phyloP scores from a whole-genome alignment of 2,888 invertebrate species.

The Latheticus oryzae region DNA sequence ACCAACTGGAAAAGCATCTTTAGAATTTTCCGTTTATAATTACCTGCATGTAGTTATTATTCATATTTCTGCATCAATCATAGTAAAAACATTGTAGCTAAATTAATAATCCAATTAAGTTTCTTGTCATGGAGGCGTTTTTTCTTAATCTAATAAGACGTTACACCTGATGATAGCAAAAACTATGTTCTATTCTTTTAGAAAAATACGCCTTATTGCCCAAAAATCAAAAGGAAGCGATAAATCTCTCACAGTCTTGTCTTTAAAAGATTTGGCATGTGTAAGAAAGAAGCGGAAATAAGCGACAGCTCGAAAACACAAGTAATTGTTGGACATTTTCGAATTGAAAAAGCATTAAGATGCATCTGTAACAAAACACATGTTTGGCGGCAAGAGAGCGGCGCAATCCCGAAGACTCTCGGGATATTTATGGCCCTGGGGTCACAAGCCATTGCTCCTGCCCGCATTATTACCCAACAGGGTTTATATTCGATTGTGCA shows the following conservation, averaged over 20 bases:
- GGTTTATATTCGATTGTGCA: conserved; percentile 65
- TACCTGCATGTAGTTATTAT: conserved; percentile 9
- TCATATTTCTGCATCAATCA: too few species aligned
- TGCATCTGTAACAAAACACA: conserved; percentile 52
- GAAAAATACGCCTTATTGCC: neutral
- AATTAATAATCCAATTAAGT: too few species aligned
- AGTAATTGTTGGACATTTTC: conserved; percentile 42
- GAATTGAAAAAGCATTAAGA: conserved; percentile 48
- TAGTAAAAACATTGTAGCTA: too few species aligned
- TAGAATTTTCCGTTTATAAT: too few species aligned
- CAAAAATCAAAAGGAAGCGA: conserved; percentile 10
- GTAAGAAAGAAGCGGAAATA: conserved; percentile 50
- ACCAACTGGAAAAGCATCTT: too few species aligned
- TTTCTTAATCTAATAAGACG: too few species aligned
- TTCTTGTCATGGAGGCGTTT: too few species aligned
- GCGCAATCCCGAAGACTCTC: conserved; percentile 60
- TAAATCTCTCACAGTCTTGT: conserved; percentile 22
- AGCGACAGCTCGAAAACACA: conserved; percentile 47
- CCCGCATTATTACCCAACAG: conserved; percentile 66
- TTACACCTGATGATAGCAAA: too few species aligned
- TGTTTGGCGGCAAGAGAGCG: conserved; percentile 45
- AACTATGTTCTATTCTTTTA: too few species aligned
- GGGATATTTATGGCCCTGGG: conserved; percentile 66
- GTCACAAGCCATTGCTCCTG: conserved; percentile 67
- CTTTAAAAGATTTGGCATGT: conserved; percentile 8